A percentile compares a stretch with the other conserved stretches of the same genome.
phyloP scores from a whole-genome alignment of 1,140 invertebrate species.

The Drosophila truncata region DNA sequence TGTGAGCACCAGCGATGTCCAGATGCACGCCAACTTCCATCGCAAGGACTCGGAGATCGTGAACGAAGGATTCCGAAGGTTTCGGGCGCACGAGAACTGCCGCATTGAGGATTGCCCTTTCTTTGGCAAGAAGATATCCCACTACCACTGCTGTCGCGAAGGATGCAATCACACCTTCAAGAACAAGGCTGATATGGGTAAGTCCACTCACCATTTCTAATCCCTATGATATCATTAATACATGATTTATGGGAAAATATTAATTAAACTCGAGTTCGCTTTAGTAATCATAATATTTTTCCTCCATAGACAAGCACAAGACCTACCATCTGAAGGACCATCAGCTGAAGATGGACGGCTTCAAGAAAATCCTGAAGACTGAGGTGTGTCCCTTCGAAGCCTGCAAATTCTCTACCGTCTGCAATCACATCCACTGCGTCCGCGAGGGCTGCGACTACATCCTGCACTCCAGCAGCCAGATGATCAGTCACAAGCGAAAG shows the following conservation, averaged over 20 bases:
- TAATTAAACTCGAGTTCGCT: neutral
- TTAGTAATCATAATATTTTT: neutral
- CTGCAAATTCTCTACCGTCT: constrained; percentile 96
- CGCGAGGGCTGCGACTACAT: constrained; percentile 97
- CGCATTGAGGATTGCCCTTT: constrained; percentile 92
- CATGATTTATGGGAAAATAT: neutral
- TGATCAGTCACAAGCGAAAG: constrained; percentile 99
- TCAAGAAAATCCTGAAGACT: constrained; percentile 99
- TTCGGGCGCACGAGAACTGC: constrained; percentile 83
- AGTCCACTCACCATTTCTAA: constrained; percentile 74
- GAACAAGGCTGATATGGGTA: constrained; percentile 99
- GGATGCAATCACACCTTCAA: constrained; percentile 98
- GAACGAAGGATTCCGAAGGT: constrained; percentile 91
- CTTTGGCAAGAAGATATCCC: constrained; percentile 97
- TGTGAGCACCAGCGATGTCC: constrained; percentile 99
- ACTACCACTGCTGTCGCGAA: constrained; percentile 97
- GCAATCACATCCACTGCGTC: constrained; percentile 99
- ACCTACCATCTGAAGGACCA: constrained; percentile 99
- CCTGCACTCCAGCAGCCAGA: constrained; percentile 97
- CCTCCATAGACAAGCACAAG: constrained; percentile 96
- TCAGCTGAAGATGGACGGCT: constrained; percentile 97
- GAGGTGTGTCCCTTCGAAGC: constrained; percentile 96
- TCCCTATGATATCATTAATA: rapidly evolving
- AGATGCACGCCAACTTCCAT: constrained; percentile 99
- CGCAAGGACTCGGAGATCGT: constrained; percentile 98